Conservation (phyloP, 1,140 invertebrate species). For the Atta colombica region DNA sequence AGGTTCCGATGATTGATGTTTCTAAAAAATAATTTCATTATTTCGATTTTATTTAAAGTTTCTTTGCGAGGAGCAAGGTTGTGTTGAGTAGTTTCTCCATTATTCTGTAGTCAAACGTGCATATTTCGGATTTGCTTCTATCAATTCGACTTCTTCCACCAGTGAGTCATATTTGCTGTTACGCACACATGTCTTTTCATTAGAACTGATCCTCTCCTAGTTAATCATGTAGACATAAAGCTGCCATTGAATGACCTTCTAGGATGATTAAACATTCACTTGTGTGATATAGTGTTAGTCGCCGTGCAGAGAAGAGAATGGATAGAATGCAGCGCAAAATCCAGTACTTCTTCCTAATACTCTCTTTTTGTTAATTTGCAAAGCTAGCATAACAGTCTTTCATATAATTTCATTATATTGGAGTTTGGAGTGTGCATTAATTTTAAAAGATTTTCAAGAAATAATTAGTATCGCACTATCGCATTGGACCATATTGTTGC, state of each 20-base stretch:
- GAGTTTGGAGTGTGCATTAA: no score
- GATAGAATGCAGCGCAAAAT: not conserved
- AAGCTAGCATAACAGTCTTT: not conserved
- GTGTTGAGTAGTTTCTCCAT: no score
- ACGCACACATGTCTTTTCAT: not conserved
- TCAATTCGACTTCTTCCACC: conserved; percentile 6
- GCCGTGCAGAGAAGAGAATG: not conserved
- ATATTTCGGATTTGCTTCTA: not conserved
- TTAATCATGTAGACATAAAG: not conserved
- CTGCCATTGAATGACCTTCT: not conserved
- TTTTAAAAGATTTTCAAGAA: no score
- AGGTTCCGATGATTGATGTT: no score
- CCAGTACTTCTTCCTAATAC: not conserved
- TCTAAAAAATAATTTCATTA: no score
- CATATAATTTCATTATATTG: not conserved
- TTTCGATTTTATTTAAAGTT: no score
- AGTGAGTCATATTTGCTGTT: not conserved
- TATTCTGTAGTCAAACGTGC: no score
- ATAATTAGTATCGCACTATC: no score
- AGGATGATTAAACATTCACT: not conserved
- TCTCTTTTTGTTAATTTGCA: not conserved
- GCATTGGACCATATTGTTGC: no score
- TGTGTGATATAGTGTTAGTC: not conserved
- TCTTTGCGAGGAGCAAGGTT: no score
- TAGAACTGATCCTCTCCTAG: not conserved